Evolutionary conservation across 1,140 invertebrate species (phyloP), one percentile per base, ranked within the genome.

Genomic region (Propsilocerus akamusi): DNA sequence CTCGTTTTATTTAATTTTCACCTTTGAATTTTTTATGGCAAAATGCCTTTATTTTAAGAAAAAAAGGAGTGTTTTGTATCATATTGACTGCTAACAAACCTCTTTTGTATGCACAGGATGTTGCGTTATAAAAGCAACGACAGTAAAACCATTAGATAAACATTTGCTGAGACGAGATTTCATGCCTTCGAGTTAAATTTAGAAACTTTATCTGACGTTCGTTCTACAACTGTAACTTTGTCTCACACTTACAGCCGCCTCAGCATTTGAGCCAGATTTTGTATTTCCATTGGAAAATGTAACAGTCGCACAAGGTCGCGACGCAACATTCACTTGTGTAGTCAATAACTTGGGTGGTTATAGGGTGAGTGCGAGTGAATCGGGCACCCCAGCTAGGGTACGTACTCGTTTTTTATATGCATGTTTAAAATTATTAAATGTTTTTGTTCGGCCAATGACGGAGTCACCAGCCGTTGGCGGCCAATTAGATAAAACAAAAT

Each of bases 321-420:
- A 89, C 53, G 86, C 86, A 53, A 84, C 82, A 57, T 88, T 91
- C 69, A 89, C 86, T 52, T 90, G 86, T 62, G 81, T 88, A 60
- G 86, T 91, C 57, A 86, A 85, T 72, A 86, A 89, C 75, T 77
- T 91, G 61, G 86, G 85, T 63, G 83, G 84, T 78, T 84, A 88
- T 75, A 82, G 84, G 83, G 86, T 90, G 83, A 86, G 83, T 87
- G 80, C n/a, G n/a, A n/a, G 80, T 75, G 82, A 83, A 70, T 76
- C 79, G 72, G 74, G 78, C 72, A 76, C 75, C 63, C 67, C 64
- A 64, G 76, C 76, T 74, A 81, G 80, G 77, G 78, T 80, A 77
- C 77, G 77, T 80, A 80, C 77, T 70, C 66, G 68, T 67, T 71
- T 64, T 60, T 55, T 37, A 10, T 12, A 41, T 41, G 34, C 34